Evolutionary conservation across 2,113 vertebrate species (phyloP).

Genomic region (Ranitomeya imitator): DNA sequence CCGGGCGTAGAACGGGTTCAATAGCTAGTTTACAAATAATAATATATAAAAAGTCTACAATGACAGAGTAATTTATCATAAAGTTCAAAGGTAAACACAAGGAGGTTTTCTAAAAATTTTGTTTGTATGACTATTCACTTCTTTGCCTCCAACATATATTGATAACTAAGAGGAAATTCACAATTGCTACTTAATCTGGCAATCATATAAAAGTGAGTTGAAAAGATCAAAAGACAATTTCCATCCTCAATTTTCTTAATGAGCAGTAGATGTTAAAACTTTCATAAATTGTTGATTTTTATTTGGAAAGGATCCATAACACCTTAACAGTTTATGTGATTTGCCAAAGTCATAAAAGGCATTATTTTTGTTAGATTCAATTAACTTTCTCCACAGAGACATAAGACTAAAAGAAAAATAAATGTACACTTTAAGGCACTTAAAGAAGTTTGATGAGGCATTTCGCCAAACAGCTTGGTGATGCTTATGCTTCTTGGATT

Average conservation of each 20-base stretch:
- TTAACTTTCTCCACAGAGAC: conserved; percentile 29
- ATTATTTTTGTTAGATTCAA: conserved; percentile 17
- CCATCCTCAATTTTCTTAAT: conserved; percentile 15
- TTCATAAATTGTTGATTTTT: conserved; percentile 32
- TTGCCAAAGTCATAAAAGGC: conserved; percentile 27
- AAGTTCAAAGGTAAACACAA: background rate
- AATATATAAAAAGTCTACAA: no score
- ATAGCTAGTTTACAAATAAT: no score
- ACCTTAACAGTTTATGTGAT: conserved; percentile 24
- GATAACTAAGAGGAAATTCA: background rate
- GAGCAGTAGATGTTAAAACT: conserved; percentile 10
- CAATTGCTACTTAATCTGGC: background rate
- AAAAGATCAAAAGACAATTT: conserved; percentile 21
- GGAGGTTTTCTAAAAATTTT: background rate
- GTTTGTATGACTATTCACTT: background rate
- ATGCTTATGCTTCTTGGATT: conserved; percentile 10
- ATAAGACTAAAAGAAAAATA: conserved; percentile 33
- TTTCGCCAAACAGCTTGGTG: conserved; percentile 45
- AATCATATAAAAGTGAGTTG: conserved; percentile 1
- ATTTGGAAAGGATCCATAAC: background rate
- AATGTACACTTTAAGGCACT: conserved; percentile 31
- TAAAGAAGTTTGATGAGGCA: conserved; percentile 35
- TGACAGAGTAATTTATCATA: no score
- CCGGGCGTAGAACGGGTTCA: no score
- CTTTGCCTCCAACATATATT: background rate